Conservation (phyloP, 2,113 vertebrate genomes). For the Pollachius pollachius region DNA sequence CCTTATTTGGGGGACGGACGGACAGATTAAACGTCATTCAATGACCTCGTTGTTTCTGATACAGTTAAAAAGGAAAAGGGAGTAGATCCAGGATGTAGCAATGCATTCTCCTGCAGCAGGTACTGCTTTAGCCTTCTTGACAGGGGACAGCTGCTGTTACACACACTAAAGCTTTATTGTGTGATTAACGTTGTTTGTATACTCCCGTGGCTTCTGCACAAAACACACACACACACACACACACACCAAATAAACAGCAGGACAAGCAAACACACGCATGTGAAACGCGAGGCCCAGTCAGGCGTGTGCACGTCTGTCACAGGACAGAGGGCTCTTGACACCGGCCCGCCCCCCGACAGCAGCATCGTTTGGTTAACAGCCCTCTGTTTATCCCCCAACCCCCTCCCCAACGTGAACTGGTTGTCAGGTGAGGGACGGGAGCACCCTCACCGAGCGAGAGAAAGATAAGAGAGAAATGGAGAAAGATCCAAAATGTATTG, state of each 20-base stretch:
- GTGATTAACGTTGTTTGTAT: too few relatives aligned
- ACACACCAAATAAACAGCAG: constrained; percentile 22
- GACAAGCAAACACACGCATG: constrained; percentile 33
- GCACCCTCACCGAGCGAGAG: background rate
- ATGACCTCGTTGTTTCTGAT: too few relatives aligned
- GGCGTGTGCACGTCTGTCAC: constrained; percentile 11
- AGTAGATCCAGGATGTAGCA: too few relatives aligned
- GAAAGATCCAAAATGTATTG: too few relatives aligned
- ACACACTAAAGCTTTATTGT: too few relatives aligned
- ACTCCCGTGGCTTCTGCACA: background rate
- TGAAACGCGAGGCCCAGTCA: constrained; percentile 67
- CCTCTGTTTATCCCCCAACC: constrained; percentile 52
- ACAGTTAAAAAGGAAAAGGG: too few relatives aligned
- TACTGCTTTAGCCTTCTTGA: too few relatives aligned
- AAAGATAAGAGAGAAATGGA: background rate
- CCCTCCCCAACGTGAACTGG: background rate
- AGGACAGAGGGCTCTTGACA: constrained; percentile 56
- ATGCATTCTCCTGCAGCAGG: too few relatives aligned
- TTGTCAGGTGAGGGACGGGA: too few relatives aligned
- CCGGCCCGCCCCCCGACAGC: constrained; percentile 49
- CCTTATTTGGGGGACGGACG: too few relatives aligned
- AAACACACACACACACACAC: background rate
- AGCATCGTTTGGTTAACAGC: constrained; percentile 64
- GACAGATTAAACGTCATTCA: too few relatives aligned
- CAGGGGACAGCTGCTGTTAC: too few relatives aligned